phyloP scores from a whole-genome alignment of 2,888 invertebrate genomes.

The Rhagophthalmus giganteus region DNA sequence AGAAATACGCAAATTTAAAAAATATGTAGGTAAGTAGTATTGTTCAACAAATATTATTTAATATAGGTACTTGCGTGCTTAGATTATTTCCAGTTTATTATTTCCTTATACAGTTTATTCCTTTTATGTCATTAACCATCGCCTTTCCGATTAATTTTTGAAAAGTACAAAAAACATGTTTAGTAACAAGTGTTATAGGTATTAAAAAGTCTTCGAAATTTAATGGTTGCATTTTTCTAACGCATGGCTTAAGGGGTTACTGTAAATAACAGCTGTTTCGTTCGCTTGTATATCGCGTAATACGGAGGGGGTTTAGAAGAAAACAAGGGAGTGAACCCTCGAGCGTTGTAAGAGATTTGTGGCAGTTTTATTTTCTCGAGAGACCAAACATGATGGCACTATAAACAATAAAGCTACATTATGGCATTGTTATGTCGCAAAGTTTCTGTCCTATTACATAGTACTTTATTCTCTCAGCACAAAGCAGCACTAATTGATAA shows the following conservation, averaged over 20 bases:
- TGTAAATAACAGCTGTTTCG: conserved; percentile 29
- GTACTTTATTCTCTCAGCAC: no score
- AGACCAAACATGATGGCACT: conserved; percentile 43
- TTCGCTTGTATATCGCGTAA: conserved; percentile 41
- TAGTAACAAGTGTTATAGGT: no score
- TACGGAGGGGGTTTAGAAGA: conserved; percentile 38
- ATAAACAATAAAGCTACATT: conserved; percentile 46
- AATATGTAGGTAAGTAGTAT: no score
- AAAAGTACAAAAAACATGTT: no score
- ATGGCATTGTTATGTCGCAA: conserved; percentile 36
- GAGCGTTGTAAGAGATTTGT: conserved; percentile 42
- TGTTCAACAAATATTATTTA: no score
- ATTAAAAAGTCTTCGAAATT: background rate
- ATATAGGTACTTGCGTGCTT: no score
- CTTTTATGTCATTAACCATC: no score
- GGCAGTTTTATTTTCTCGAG: conserved; percentile 47
- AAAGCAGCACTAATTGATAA: no score
- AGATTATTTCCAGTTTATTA: no score
- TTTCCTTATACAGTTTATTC: no score
- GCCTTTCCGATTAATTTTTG: no score
- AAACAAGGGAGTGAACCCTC: conserved; percentile 30
- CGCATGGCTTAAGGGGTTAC: conserved; percentile 16
- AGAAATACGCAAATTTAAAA: no score
- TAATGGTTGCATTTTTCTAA: conserved; percentile 22
- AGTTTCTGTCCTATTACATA: conserved; percentile 2